Percentiles rank a stretch among this genome's conserved stretches.
phyloP scores from a whole-genome alignment of 2,113 vertebrate genomes.

The Beaufortia kweichowensis region DNA sequence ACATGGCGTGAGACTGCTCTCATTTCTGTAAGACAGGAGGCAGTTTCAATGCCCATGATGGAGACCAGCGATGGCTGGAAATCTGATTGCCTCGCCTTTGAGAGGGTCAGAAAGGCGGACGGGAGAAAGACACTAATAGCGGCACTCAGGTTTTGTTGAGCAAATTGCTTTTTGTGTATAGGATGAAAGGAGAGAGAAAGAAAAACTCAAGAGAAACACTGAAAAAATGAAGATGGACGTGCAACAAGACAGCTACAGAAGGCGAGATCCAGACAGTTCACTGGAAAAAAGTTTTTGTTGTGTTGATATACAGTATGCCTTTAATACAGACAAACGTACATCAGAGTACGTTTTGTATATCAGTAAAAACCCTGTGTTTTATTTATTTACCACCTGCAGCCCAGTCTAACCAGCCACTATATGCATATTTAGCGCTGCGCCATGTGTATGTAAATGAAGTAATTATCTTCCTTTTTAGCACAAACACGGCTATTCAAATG shows the following conservation, averaged over 20 bases:
- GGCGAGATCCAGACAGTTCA: conserved; percentile 1
- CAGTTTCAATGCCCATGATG: conserved; percentile 9
- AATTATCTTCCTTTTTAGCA: too few relatives aligned
- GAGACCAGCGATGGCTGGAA: conserved; percentile 7
- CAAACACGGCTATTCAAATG: too few relatives aligned
- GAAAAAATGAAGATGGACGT: conserved; percentile 6
- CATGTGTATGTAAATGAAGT: too few relatives aligned
- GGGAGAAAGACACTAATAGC: background rate
- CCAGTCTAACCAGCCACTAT: background rate
- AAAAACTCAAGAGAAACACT: conserved; percentile 6
- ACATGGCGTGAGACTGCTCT: background rate
- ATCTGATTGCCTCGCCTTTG: background rate
- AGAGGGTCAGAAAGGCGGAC: background rate
- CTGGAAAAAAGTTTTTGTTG: conserved; percentile 3
- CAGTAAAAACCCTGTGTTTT: background rate
- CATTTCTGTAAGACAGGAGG: background rate
- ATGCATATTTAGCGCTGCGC: background rate
- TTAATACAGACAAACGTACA: background rate
- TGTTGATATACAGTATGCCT: background rate
- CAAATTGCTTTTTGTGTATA: conserved; percentile 39
- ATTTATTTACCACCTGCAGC: background rate
- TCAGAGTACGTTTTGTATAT: background rate
- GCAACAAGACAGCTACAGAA: background rate
- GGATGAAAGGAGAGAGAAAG: conserved; percentile 8
- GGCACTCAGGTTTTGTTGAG: conserved; percentile 17